Base-by-base conservation (phyloP, 2,797 vertebrate genomes). In the Lutra lutra region DNA sequence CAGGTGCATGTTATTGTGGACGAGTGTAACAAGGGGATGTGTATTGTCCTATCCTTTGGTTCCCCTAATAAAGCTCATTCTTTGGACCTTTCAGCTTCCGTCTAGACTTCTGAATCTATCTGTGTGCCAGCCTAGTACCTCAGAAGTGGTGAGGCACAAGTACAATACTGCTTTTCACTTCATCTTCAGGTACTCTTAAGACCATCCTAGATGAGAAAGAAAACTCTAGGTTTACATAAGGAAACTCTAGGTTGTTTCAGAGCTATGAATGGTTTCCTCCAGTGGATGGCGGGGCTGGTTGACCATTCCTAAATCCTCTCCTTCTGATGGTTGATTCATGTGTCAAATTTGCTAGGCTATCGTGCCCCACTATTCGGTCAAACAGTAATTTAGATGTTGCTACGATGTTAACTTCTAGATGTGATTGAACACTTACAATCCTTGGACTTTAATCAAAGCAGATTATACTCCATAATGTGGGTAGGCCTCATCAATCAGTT, bases 11-110 rank as follows among this genome's bases (percentile, higher is more conserved):
- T 13, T 40, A 5, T 32, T 40, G 38, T 40, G 27, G 29, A 82
- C 79, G 17, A 48, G 0, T 51, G 2, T 38, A 5, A 17, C 3
- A 27, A 60, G 21, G 32, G 48, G 5, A 0, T 5, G 0, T 58
- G 18, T 40, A 46, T 17, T 54, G 68, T 1, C 54, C 51, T 79
- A 2, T 87, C 75, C 3, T 51, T 25, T 35, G 1, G 15, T 7
- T 95, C 3, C 58, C 43, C 32, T 35, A 48, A 40, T 46, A 48
- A 78, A 40, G 32, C 10, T 46, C 17, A 29, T 27, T 46, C 7
- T 83, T 12, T 73, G 23, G 21, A 12, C 2, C 12, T 32, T 85
- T 60, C 1, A 18, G 6, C 38, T 79, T 68, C 29, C 32, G 1
- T 56, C 25, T 58, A 56, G 27, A 91, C 56, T 56, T 91, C 29